Conservation (phyloP, 2,797 vertebrate species). For the Microcaecilia unicolor region DNA sequence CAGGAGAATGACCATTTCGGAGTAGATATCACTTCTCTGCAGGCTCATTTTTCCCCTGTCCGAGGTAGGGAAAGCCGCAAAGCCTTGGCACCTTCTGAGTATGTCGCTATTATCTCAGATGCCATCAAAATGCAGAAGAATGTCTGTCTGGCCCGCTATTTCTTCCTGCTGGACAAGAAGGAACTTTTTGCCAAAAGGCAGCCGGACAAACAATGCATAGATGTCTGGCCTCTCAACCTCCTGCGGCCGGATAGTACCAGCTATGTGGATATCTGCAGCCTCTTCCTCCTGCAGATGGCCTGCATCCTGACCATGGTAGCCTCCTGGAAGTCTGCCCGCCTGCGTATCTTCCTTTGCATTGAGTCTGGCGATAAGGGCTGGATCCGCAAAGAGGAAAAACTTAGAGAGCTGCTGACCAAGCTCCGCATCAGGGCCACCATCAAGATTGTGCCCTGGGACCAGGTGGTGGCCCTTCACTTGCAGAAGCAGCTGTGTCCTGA, state of each 20-base stretch:
- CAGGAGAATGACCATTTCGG: constrained; percentile 60
- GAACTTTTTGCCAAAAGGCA: constrained; percentile 40
- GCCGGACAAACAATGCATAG: constrained; percentile 57
- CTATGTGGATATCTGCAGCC: constrained; percentile 77
- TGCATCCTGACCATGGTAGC: constrained; percentile 84
- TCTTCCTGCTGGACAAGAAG: constrained; percentile 65
- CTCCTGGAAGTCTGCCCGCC: constrained; percentile 71
- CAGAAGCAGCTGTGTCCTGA: not conserved
- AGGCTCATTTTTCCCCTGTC: constrained; percentile 77
- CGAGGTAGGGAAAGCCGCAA: constrained; percentile 62
- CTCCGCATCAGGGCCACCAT: constrained; percentile 79
- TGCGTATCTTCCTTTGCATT: constrained; percentile 80
- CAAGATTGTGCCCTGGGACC: constrained; percentile 75
- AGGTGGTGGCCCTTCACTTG: constrained; percentile 44
- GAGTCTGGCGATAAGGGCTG: constrained; percentile 72
- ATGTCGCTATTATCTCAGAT: constrained; percentile 76
- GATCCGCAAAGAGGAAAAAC: constrained; percentile 70
- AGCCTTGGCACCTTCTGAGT: constrained; percentile 67
- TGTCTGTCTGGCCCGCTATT: constrained; percentile 75
- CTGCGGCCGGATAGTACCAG: constrained; percentile 55
- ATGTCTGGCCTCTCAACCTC: constrained; percentile 85
- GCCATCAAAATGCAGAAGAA: constrained; percentile 90
- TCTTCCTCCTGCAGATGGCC: constrained; percentile 87
- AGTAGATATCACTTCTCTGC: constrained; percentile 66
- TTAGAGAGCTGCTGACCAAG: constrained; percentile 69